phyloP scores from a whole-genome alignment of 1,140 invertebrate genomes.

The Phortica variegata region DNA sequence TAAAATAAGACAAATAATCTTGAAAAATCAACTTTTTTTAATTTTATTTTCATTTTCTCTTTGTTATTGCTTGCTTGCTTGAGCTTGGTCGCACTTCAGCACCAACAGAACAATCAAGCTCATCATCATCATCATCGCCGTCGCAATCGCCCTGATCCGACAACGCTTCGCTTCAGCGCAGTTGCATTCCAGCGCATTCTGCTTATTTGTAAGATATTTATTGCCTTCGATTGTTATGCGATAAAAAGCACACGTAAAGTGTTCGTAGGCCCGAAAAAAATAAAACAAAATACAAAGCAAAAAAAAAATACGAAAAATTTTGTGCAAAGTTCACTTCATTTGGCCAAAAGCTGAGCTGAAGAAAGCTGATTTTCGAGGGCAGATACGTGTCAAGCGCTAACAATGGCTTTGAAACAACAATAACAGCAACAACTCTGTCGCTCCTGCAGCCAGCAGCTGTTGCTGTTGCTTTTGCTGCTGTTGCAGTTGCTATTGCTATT shows the following conservation, averaged over 20 bases:
- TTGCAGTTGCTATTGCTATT: neutral
- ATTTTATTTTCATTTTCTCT: too few species aligned
- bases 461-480: constrained; percentile 20
- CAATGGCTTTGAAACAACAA: constrained; percentile 14
- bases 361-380: neutral
- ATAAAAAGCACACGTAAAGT: constrained; percentile 55
- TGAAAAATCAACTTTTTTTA: too few species aligned
- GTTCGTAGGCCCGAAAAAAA: constrained; percentile 29
- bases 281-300: constrained; percentile 2
- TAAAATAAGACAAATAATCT: too few species aligned
- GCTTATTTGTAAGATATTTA: constrained; percentile 58
- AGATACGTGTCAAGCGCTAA: constrained; percentile 7
- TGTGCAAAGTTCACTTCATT: neutral
- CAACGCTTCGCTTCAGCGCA: constrained; percentile 1
- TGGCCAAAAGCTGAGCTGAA: neutral
- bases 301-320: neutral
- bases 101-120: too few species aligned
- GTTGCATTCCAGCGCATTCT: constrained; percentile 53
- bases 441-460: constrained; percentile 36
- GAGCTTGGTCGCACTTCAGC: too few species aligned
- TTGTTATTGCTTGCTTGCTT: too few species aligned
- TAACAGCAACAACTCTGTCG: constrained; percentile 6
- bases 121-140: too few species aligned
- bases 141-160: neutral
- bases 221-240: constrained; percentile 54